Base-by-base conservation (phyloP, 2,888 invertebrate genomes). In the Portevinia maculata region DNA sequence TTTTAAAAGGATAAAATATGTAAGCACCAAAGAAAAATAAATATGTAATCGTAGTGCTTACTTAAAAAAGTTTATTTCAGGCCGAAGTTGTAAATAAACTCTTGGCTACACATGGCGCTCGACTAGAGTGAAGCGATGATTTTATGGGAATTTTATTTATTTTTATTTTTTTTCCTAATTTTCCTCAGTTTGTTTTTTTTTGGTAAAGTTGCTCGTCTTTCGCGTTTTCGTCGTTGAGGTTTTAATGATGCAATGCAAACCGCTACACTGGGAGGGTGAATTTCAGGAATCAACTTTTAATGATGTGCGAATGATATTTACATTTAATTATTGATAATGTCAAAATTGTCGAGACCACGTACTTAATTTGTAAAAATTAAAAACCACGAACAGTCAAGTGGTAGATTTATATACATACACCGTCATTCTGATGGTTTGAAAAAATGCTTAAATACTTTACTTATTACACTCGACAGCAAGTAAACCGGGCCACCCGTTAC, bases 41-140 rank as follows among this genome's bases (percentile, higher is more conserved):
- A 62, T 59, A 44, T 15, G 39, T 57, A 44, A 17, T 44, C 44
- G 19, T 39, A 41, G 44, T 46, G 55, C 46, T 46, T 70, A 50
- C 57, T 32, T 46, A 67, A 81, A 81, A 79, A 81, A 81, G 81
- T 81, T 70, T 76, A 81, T 81, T 76, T 76, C 76, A 76, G 76
- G 81, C 81, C 76, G 76, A 81, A 81, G 81, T 70, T 81, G 70
- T 70, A 81, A 69, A 76, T 81, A 76, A 81, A 76, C 64, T 59
- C 65, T 70, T 64, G 64, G 81, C 70, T 76, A 70, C 81, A 81
- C 59, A 81, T 81, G 79, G 74, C 69, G 69, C 60, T 79, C 57
- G 74, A 74, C 67, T 57, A 62, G 74, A 69, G 55, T 69, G 69
- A 70, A 37, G 81, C 59, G 64, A 65, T 76, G 76, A 81, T 76